These are phyloP conservation scores for Tenthredo distinguenda DNA, from an alignment of 2,888 invertebrate species.

Conservation along the genomic window DNA sequence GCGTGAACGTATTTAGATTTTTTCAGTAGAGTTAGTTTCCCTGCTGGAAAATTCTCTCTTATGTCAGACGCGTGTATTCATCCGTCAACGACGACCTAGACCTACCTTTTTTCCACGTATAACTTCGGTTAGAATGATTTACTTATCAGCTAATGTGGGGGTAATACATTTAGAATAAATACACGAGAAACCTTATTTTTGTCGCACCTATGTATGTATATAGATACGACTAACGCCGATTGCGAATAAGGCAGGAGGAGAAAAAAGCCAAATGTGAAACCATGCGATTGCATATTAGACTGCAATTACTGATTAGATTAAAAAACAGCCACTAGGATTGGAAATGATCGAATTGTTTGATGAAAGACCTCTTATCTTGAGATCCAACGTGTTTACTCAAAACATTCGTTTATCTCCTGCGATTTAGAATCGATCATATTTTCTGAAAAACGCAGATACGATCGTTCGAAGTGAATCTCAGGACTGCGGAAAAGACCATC, in stretches of 20 bases:
- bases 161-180: conserved; percentile 15
- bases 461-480: background rate
- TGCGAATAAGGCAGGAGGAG: background rate
- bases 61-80: background rate
- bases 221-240: background rate
- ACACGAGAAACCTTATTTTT: conserved; percentile 5
- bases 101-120: background rate
- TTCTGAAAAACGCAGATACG: background rate
- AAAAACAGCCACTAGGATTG: background rate
- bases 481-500: background rate
- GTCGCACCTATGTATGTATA: background rate
- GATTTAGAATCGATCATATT: background rate
- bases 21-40: background rate
- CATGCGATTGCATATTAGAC: too few relatives aligned
- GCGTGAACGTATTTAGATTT: background rate
- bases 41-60: background rate
- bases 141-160: background rate
- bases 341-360: background rate
- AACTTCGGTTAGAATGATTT: background rate
- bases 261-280: background rate
- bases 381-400: background rate
- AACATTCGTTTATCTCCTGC: conserved; percentile 2
- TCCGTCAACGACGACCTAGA: background rate
- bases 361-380: background rate
- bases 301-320: background rate